These are phyloP conservation scores for Danio kyathit DNA, from an alignment of 2,797 vertebrate species.

Conservation along the genomic window DNA sequence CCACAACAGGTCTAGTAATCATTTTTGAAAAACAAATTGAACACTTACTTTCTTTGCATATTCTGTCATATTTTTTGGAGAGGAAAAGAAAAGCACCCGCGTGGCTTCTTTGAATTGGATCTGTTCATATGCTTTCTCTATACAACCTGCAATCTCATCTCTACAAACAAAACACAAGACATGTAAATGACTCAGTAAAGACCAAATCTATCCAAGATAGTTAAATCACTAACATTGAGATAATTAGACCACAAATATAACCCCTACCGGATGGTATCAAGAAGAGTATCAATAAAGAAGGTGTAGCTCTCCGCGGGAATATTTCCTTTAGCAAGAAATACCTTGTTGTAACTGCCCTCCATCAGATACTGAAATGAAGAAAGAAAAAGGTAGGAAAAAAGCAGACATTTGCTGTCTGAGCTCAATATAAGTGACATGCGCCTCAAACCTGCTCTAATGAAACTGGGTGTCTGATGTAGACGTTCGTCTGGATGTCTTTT, in stretches of 20 bases:
- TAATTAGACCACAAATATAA: neutral
- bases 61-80: constrained; percentile 93
- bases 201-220: neutral
- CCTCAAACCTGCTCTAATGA: constrained; percentile 89
- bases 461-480: constrained; percentile 95
- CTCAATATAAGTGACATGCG: neutral
- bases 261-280: constrained; percentile 93
- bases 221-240: neutral
- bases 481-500: constrained; percentile 91
- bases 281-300: constrained; percentile 96
- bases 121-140: constrained; percentile 94
- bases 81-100: constrained; percentile 91
- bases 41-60: constrained; percentile 92
- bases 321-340: constrained; percentile 96
- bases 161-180: constrained; percentile 70
- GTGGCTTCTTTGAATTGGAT: constrained; percentile 92
- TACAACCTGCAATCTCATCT: constrained; percentile 93
- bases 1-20: neutral
- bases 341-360: constrained; percentile 98
- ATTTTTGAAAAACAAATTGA: neutral
- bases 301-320: constrained; percentile 96
- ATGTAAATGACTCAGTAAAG: neutral
- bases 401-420: neutral
- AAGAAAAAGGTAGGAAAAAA: constrained; percentile 13
- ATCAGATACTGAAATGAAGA: constrained; percentile 87